These are phyloP conservation scores for Stichopus horrens DNA, from an alignment of 53 echinoderm and acorn worm genomes.

Conservation along the genomic window DNA sequence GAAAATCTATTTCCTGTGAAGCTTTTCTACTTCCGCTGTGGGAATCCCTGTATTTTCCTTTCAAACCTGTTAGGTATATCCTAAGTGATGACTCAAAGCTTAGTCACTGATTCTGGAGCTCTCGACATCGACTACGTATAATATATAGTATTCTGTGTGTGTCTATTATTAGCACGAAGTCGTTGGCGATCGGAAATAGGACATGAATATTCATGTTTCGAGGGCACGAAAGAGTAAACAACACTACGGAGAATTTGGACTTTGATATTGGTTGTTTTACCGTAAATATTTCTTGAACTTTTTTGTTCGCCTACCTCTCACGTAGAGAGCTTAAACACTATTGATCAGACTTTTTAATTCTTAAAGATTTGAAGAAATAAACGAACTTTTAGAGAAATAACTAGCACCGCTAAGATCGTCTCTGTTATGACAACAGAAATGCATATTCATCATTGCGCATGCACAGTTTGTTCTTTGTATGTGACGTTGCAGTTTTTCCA, in stretches of 20 bases:
- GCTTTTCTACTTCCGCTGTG: conserved; percentile 43
- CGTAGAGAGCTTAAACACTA: no score
- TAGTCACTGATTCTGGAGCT: conserved; percentile 49
- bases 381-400: no score
- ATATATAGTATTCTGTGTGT: conserved; percentile 12
- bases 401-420: background rate
- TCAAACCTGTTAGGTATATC: conserved; percentile 45
- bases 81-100: conserved; percentile 44
- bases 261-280: no score
- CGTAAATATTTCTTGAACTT: background rate
- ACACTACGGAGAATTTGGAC: background rate
- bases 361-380: no score
- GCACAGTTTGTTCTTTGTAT: background rate
- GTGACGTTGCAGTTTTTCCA: conserved; percentile 1
- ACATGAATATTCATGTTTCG: conserved; percentile 23
- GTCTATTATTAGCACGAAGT: conserved; percentile 25
- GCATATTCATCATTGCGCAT: conserved; percentile 10
- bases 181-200: conserved; percentile 27
- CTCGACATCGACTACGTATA: background rate
- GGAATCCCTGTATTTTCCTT: conserved; percentile 52
- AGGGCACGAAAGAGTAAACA: background rate
- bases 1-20: conserved; percentile 49
- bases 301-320: background rate
- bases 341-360: no score
- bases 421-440: background rate